Percentiles rank a stretch among this genome's conserved stretches.
phyloP scores from a whole-genome alignment of 1,140 invertebrate genomes.

The Phenacoccus solenopsis region DNA sequence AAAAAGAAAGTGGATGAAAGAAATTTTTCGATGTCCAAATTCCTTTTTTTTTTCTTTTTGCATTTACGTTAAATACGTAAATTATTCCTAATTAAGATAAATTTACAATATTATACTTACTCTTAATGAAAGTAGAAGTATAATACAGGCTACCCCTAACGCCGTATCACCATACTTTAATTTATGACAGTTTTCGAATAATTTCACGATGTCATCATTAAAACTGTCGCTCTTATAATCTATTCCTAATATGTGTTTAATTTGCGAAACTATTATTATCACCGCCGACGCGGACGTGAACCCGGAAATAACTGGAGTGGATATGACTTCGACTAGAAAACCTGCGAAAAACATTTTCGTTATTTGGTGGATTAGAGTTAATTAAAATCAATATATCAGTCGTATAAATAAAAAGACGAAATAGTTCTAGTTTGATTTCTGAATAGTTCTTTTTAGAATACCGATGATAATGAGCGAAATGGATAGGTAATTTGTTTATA shows the following conservation, averaged over 20 bases:
- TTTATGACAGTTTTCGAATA: conserved; percentile 46
- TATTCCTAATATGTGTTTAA: conserved; percentile 71
- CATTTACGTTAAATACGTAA: no score
- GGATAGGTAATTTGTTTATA: no score
- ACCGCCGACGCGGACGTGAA: conserved; percentile 87
- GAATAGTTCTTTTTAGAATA: no score
- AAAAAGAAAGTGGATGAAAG: no score
- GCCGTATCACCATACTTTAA: conserved; percentile 48
- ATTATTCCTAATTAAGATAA: no score
- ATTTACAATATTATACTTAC: no score
- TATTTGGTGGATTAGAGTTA: background rate
- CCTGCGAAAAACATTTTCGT: conserved; percentile 42
- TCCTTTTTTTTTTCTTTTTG: no score
- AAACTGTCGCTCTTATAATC: conserved; percentile 56
- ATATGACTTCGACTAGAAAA: conserved; percentile 87
- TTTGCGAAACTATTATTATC: conserved; percentile 77
- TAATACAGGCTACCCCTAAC: conserved; percentile 56
- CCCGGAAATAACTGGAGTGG: conserved; percentile 76
- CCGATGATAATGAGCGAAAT: no score
- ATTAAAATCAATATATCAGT: background rate
- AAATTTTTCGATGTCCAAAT: no score
- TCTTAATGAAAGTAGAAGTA: conserved; percentile 50
- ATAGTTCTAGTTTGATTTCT: background rate
- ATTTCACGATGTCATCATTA: conserved; percentile 50
- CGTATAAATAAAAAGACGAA: background rate